A percentile compares a stretch with the other conserved stretches of the same genome.
phyloP scores from a whole-genome alignment of 2,113 vertebrate genomes.

The Ctenomys sociabilis region DNA sequence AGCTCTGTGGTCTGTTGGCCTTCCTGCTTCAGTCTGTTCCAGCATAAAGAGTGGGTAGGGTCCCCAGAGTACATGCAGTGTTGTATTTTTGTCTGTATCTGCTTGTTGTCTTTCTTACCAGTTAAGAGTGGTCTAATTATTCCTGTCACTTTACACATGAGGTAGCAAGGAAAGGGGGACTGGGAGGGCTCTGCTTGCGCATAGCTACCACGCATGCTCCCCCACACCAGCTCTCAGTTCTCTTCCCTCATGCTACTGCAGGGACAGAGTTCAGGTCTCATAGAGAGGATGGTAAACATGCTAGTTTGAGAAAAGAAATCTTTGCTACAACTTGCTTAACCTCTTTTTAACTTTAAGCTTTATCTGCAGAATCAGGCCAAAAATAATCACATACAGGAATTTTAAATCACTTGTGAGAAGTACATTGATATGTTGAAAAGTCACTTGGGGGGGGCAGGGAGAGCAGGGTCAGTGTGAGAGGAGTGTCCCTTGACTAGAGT shows the following conservation, averaged over 20 bases:
- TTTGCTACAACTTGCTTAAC: neutral
- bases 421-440: neutral
- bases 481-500: neutral
- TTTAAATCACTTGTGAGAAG: neutral
- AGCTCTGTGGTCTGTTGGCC: neutral
- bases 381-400: neutral
- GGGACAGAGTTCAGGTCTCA: neutral
- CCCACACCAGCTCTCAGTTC: neutral
- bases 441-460: too few species aligned
- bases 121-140: neutral
- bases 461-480: neutral
- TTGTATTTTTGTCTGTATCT: neutral
- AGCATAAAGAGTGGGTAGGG: neutral
- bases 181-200: neutral
- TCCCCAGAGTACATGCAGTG: neutral
- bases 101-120: neutral
- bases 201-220: neutral
- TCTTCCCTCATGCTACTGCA: neutral
- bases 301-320: neutral
- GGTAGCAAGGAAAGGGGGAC: too few species aligned
- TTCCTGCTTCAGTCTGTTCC: neutral
- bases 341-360: neutral
- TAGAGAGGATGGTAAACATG: neutral
- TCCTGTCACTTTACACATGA: neutral
- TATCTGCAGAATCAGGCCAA: neutral